These are phyloP conservation scores for Scortum barcoo DNA, from an alignment of 2,113 vertebrate species.

Conservation along the genomic window DNA sequence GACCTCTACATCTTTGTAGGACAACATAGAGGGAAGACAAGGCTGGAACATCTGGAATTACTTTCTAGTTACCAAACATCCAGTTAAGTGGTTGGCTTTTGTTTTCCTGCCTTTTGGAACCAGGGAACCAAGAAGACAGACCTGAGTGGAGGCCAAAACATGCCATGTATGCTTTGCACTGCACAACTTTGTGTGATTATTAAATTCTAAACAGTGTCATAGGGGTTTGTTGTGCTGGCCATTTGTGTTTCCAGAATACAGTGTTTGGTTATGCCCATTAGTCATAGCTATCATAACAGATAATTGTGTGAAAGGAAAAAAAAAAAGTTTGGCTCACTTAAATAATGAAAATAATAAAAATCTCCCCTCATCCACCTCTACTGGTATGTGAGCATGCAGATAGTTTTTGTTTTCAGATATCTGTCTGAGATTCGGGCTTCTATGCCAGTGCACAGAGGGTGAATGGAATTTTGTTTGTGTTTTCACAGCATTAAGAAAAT, in stretches of 20 bases:
- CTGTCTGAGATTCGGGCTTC: too few relatives aligned
- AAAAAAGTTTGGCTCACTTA: too few relatives aligned
- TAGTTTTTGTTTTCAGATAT: not conserved
- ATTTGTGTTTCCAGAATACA: not conserved
- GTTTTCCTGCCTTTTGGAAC: not conserved
- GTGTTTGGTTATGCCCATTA: fast-evolving
- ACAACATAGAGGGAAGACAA: not conserved
- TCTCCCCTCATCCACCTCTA: too few relatives aligned
- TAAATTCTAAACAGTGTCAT: not conserved
- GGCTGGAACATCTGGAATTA: not conserved
- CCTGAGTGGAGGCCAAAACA: conserved; percentile 7
- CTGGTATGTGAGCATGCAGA: too few relatives aligned
- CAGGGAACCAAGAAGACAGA: not conserved
- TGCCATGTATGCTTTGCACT: conserved; percentile 26
- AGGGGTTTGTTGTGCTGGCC: too few relatives aligned
- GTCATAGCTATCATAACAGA: not conserved
- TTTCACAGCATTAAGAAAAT: too few relatives aligned
- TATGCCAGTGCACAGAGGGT: too few relatives aligned
- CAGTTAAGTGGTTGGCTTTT: not conserved
- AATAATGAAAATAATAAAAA: too few relatives aligned
- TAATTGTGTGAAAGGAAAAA: too few relatives aligned
- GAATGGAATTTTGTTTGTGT: too few relatives aligned
- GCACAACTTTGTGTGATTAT: not conserved
- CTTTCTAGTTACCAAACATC: not conserved
- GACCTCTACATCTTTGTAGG: not conserved